Evolutionary conservation across 2,797 vertebrate genomes (phyloP), one percentile per base, ranked within the genome.

Genomic region (Brachyrhaphis roseni): DNA sequence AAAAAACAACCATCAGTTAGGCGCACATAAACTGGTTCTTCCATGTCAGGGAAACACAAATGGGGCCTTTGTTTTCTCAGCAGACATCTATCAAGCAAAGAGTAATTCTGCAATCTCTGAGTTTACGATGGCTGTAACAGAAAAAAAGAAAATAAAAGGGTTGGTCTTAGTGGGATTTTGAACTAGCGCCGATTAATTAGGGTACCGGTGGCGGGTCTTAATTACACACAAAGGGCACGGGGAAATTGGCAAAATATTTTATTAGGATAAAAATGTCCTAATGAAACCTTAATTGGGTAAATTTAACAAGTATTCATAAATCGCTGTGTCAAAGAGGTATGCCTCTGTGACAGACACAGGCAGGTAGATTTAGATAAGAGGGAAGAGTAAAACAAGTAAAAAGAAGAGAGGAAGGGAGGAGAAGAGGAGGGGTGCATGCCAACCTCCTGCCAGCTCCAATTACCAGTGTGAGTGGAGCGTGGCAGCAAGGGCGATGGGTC

Each of bases 401-500:
- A 80, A 76, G 80, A 74, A 82, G 72, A 80, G 49, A 36, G 51
- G 47, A 59, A 75, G 62, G 84, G 84, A 81, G 83, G 75, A 82
- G 82, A 84, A 79, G 79, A 86, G 82, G 80, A 78, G 90, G 92
- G 86, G 83, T 88, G 87, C 89, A 93, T 95, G 93, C 92, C 94
- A 95, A 91, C 95, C 95, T 95, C 95, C 95, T 95, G 95, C 95
- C 94, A 96, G 93, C 94, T 95, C 93, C 95, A 96, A 96, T 96
- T 96, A 95, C 94, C 90, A 95, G 89, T 90, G 91, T 91, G 94
- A 95, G 94, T 90, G 93, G 92, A 95, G 94, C 91, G 90, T 95
- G 91, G 92, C 93, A 93, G 88, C 88, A 84, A 90, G 94, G 95
- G 94, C 87, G 91, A 95, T 92, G 94, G 89, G 92, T 94, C 95